Evolutionary conservation across 2,113 vertebrate species (phyloP).

Genomic region (Daphoenositta chrysoptera): DNA sequence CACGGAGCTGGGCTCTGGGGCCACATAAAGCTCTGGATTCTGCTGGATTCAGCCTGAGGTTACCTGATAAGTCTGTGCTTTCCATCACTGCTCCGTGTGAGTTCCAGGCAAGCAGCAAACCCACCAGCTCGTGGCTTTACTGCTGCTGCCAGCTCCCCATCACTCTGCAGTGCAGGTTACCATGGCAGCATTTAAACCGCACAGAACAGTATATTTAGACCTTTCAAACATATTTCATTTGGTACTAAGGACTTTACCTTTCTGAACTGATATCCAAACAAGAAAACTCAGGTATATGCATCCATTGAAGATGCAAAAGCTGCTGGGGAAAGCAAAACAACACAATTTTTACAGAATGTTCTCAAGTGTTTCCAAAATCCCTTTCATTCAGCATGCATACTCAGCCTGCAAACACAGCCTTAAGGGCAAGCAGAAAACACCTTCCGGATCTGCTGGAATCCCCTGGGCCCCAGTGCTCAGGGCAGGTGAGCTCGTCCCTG

Average conservation of each 20-base stretch:
- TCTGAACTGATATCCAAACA: background rate
- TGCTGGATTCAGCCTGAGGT: background rate
- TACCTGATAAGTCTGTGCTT: background rate
- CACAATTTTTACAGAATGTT: background rate
- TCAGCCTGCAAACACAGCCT: background rate
- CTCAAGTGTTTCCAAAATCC: background rate
- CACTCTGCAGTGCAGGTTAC: background rate
- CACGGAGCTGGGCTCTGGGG: accelerated
- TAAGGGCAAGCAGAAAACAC: background rate
- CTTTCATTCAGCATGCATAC: background rate
- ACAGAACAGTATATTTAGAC: background rate
- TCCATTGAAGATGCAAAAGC: background rate
- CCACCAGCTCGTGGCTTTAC: background rate
- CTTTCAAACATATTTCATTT: background rate
- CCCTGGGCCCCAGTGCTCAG: background rate
- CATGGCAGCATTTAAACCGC: background rate
- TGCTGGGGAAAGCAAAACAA: background rate
- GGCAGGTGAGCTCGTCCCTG: accelerated
- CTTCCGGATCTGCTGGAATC: background rate
- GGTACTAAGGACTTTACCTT: background rate
- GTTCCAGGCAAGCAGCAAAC: background rate
- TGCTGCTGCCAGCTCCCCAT: background rate
- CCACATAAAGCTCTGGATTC: background rate
- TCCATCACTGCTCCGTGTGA: accelerated
- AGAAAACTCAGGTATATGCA: background rate